Base-by-base conservation (phyloP, 2,113 vertebrate genomes). In the Speoplatyrhinus poulsoni region DNA sequence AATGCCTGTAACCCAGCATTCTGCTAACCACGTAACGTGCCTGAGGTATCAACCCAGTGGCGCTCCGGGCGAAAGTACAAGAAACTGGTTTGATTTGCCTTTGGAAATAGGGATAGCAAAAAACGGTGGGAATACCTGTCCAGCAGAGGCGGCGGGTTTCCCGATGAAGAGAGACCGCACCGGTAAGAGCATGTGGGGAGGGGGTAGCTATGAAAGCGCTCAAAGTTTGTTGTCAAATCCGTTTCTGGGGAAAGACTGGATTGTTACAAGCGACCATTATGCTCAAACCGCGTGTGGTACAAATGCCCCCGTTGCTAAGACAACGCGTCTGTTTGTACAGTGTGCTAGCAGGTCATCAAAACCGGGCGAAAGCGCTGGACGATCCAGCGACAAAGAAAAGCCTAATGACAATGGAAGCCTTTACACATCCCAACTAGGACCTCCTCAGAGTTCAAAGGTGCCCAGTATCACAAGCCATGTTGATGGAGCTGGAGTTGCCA, bases 311-410 rank as follows among this genome's bases (percentile, higher is more conserved):
- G 58, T 64, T 67, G 66, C 77, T 17, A 26, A 59, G 63, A 76
- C 82, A 71, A 75, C 62, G 0, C 53, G 48, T 9, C 52, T 70
- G 62, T 85, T 85, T 62, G 73, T 78, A 72, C 81, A 58, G 67
- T 60, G 72, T 13, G 10, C 41, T 12, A 13, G 67, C 26, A 32
- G 47, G 10, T 64, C 60, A 1, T 85, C 67, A 81, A 83, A 32
- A 26, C 52, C 63, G 62, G 59, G 66, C 73, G 92, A 93, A 93
- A 66, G 46, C 71, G 5, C 93, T 89, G 85, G 91, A 89, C 65
- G 46, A 0, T 8, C 59, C 15, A n/a, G 54, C 41, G 54, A 87
- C 78, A 90, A 84, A 86, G 82, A 83, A 36, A 12, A 76, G 54
- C 58, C 10, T 6, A 6, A 4, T 10, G 50, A 88, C 82, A 89